phyloP scores from a whole-genome alignment of 2,888 invertebrate genomes.

The Napeogenes sylphis region DNA sequence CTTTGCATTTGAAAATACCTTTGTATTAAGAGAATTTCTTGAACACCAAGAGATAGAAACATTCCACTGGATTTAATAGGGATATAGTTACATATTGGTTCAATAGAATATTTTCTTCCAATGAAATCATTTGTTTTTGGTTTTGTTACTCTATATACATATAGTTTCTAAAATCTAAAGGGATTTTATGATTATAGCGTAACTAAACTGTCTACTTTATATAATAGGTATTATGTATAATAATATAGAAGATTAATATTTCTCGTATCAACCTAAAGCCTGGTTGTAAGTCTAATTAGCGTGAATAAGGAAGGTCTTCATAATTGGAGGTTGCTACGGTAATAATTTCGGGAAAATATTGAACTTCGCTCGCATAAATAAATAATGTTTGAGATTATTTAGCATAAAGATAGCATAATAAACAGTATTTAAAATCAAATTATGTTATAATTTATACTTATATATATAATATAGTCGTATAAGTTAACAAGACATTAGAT shows the following conservation, averaged over 20 bases:
- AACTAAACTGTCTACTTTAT: no score
- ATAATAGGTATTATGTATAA: background rate
- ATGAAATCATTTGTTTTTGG: no score
- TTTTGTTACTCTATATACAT: no score
- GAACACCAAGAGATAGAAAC: background rate
- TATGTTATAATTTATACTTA: no score
- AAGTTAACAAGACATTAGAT: no score
- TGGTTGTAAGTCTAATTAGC: slow-evolving; percentile 1
- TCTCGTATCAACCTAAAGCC: background rate
- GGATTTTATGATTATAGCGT: no score
- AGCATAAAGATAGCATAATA: background rate
- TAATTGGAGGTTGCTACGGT: slow-evolving; percentile 16
- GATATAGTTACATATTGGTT: no score
- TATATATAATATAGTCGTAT: no score
- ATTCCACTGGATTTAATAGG: background rate
- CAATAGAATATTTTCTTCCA: no score
- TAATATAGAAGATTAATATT: background rate
- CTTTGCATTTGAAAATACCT: background rate
- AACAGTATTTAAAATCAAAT: background rate
- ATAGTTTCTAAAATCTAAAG: no score
- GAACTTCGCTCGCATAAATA: background rate
- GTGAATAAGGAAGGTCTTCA: slow-evolving; percentile 17
- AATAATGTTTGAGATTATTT: background rate
- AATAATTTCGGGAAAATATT: slow-evolving; percentile 11
- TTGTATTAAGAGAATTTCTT: background rate